phyloP scores from a whole-genome alignment of 2,888 invertebrate species.

The Nephrotoma flavescens region DNA sequence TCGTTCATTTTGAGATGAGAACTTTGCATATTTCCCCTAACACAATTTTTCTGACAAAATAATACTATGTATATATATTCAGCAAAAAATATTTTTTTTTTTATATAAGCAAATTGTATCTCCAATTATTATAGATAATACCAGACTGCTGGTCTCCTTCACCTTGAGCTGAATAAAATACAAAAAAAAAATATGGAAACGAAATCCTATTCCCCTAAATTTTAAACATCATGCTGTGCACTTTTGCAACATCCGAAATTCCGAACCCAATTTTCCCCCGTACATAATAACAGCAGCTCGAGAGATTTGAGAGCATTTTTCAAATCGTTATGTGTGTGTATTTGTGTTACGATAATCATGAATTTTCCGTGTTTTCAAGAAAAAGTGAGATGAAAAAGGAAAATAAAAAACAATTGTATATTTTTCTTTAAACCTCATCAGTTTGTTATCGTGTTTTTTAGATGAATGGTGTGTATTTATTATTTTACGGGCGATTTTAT shows the following conservation, averaged over 20 bases:
- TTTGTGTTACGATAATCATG: background rate
- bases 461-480: background rate
- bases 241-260: background rate
- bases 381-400: background rate
- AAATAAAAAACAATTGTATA: background rate
- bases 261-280: background rate
- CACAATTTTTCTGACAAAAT: background rate
- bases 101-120: background rate
- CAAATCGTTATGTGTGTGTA: background rate
- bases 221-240: background rate
- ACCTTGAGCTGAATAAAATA: background rate
- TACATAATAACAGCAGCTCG: background rate
- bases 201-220: background rate
- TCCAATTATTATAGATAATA: background rate
- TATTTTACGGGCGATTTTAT: background rate
- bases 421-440: background rate
- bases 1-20: background rate
- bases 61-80: background rate
- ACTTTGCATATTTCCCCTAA: background rate
- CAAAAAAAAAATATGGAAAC: background rate
- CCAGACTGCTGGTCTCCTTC: background rate
- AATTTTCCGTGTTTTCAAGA: background rate
- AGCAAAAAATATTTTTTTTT: background rate
- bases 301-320: background rate
- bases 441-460: background rate